These are phyloP conservation scores for Limnephilus lunatus DNA, from an alignment of 2,888 invertebrate species.

Conservation along the genomic window DNA sequence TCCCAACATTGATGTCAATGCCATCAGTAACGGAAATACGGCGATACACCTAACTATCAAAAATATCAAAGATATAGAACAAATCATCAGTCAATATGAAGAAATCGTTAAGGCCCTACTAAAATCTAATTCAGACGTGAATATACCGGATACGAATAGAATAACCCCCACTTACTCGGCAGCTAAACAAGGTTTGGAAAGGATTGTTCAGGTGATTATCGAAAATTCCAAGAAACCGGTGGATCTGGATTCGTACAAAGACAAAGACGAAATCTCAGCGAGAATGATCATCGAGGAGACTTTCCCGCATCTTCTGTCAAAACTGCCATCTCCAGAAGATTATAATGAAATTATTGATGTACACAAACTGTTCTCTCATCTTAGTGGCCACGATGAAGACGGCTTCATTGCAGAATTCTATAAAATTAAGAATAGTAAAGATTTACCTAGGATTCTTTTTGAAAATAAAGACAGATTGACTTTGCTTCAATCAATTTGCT, in stretches of 20 bases:
- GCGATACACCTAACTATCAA: slow-evolving; percentile 77
- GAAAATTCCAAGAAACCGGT: slow-evolving; percentile 75
- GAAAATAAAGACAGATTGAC: slow-evolving; percentile 74
- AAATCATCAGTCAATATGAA: slow-evolving; percentile 72
- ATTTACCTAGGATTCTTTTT: slow-evolving; percentile 72
- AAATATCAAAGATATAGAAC: slow-evolving; percentile 74
- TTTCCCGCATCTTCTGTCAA: slow-evolving; percentile 75
- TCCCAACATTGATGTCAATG: slow-evolving; percentile 75
- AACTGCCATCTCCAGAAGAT: slow-evolving; percentile 70
- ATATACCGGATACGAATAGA: slow-evolving; percentile 77
- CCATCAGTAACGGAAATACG: slow-evolving; percentile 76
- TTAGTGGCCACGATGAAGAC: slow-evolving; percentile 79
- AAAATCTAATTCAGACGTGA: slow-evolving; percentile 77
- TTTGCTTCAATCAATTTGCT: slow-evolving; percentile 76
- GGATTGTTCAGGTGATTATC: slow-evolving; percentile 77
- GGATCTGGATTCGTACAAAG: slow-evolving; percentile 79
- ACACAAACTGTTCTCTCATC: slow-evolving; percentile 76
- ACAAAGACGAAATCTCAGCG: slow-evolving; percentile 77
- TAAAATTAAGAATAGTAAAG: slow-evolving; percentile 73
- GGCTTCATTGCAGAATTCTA: slow-evolving; percentile 77
- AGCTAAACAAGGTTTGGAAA: slow-evolving; percentile 77
- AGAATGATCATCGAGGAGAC: slow-evolving; percentile 77
- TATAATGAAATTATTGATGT: slow-evolving; percentile 71
- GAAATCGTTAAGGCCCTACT: slow-evolving; percentile 77
- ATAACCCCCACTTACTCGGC: slow-evolving; percentile 80